phyloP scores from a whole-genome alignment of 2,113 vertebrate species.

The Riparia riparia region DNA sequence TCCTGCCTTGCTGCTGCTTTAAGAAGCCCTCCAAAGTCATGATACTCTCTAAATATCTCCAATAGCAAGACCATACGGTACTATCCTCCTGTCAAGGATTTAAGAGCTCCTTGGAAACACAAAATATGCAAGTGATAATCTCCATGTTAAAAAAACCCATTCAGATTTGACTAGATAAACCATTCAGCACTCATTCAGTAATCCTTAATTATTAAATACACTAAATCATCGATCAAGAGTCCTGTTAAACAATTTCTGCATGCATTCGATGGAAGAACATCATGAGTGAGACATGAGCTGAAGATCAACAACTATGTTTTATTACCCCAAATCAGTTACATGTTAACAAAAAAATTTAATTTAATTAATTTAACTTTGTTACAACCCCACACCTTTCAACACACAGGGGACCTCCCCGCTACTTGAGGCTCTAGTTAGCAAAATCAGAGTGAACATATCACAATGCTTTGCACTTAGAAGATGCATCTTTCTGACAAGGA shows the following conservation, averaged over 20 bases:
- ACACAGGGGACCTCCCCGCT: neutral
- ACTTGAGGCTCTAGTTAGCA: neutral
- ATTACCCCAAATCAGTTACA: neutral
- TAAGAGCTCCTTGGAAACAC: neutral
- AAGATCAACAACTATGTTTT: neutral
- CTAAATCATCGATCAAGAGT: neutral
- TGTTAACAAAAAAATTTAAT: neutral
- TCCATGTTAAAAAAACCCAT: neutral
- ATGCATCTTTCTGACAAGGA: neutral
- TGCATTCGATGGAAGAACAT: neutral
- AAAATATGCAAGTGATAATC: neutral
- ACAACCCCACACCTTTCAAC: neutral
- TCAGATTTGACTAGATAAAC: neutral
- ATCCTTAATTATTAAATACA: neutral
- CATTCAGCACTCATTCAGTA: neutral
- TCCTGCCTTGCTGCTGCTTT: neutral
- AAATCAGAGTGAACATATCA: neutral
- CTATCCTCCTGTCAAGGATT: neutral
- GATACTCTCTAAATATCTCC: neutral
- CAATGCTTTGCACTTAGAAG: accelerated
- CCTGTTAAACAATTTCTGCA: neutral
- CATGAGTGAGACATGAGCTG: neutral
- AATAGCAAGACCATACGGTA: accelerated
- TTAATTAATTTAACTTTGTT: neutral
- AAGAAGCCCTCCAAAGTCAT: neutral